A percentile compares a stretch with the other conserved stretches of the same genome.
Evolutionary conservation across 2,888 invertebrate species (phyloP).

Genomic region (Carterocephalus palaemon): DNA sequence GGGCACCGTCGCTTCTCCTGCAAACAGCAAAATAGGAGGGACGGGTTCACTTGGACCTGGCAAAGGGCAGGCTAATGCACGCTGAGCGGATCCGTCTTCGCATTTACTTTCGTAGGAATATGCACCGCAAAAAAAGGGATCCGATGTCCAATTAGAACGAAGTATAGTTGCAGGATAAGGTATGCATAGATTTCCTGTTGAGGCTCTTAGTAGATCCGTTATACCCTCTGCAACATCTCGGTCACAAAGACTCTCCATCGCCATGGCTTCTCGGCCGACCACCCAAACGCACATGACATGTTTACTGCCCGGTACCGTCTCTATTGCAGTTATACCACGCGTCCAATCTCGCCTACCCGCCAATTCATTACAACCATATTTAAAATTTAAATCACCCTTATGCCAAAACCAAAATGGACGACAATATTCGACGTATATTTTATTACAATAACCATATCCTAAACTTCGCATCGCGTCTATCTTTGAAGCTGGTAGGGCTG

Average conservation of each 20-base stretch:
- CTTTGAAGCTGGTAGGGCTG: conserved; percentile 83
- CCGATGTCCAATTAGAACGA: conserved; percentile 85
- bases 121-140: conserved; percentile 85
- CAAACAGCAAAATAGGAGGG: conserved; percentile 86
- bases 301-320: conserved; percentile 83
- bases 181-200: conserved; percentile 79
- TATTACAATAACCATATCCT: conserved; percentile 86
- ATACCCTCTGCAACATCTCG: conserved; percentile 82
- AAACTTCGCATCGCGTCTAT: conserved; percentile 82
- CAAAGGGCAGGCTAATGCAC: conserved; percentile 81
- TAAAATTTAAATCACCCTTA: conserved; percentile 81
- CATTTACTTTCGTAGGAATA: conserved; percentile 79
- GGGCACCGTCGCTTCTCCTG: conserved; percentile 89
- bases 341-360: conserved; percentile 82
- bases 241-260: conserved; percentile 83
- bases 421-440: conserved; percentile 86
- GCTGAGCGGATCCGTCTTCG: conserved; percentile 52
- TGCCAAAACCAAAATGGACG: conserved; percentile 86
- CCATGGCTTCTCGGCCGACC: conserved; percentile 82
- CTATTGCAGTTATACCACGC: conserved; percentile 83
- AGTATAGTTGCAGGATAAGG: conserved; percentile 84
- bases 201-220: conserved; percentile 80
- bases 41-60: conserved; percentile 79
- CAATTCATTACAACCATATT: conserved; percentile 78
- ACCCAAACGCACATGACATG: conserved; percentile 85